These are phyloP conservation scores for Miichthys miiuy DNA, from an alignment of 2,797 vertebrate species.

Conservation along the genomic window DNA sequence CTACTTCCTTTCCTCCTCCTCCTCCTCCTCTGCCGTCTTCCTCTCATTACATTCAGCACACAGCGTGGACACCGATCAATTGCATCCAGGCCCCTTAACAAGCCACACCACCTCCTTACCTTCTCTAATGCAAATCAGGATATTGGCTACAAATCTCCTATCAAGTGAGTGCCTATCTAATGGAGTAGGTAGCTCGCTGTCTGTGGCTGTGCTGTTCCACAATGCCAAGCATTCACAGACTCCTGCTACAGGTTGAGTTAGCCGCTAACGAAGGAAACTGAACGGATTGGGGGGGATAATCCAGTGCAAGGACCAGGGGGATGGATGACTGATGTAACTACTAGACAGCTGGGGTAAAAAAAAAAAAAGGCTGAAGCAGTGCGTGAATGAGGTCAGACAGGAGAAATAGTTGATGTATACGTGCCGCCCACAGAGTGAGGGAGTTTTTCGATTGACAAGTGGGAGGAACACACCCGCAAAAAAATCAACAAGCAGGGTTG, in stretches of 20 bases:
- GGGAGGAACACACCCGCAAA: conserved; percentile 42
- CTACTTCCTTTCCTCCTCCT: conserved; percentile 25
- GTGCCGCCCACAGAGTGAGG: conserved; percentile 38
- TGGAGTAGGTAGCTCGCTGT: conserved; percentile 72
- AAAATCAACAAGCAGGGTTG: conserved; percentile 45
- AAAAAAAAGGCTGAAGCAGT: conserved; percentile 57
- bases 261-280: conserved; percentile 45
- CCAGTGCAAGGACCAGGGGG: conserved; percentile 49
- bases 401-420: conserved; percentile 58
- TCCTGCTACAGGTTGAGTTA: conserved; percentile 54
- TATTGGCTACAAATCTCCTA: conserved; percentile 83
- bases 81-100: conserved; percentile 77
- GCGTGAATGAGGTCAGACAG: conserved; percentile 74
- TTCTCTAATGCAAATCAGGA: conserved; percentile 84
- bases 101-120: conserved; percentile 80
- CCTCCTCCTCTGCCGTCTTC: conserved; percentile 15
- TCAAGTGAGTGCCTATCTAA: conserved; percentile 83
- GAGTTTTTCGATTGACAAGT: conserved; percentile 48
- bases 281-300: conserved; percentile 45
- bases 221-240: conserved; percentile 51
- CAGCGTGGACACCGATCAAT: conserved; percentile 80
- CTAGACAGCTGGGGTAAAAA: conserved; percentile 61
- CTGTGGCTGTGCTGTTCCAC: conserved; percentile 50
- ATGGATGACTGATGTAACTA: conserved; percentile 75
- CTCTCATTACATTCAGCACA: conserved; percentile 79